These are phyloP conservation scores for Tachysurus fulvidraco DNA, from an alignment of 2,113 vertebrate species.

Conservation along the genomic window DNA sequence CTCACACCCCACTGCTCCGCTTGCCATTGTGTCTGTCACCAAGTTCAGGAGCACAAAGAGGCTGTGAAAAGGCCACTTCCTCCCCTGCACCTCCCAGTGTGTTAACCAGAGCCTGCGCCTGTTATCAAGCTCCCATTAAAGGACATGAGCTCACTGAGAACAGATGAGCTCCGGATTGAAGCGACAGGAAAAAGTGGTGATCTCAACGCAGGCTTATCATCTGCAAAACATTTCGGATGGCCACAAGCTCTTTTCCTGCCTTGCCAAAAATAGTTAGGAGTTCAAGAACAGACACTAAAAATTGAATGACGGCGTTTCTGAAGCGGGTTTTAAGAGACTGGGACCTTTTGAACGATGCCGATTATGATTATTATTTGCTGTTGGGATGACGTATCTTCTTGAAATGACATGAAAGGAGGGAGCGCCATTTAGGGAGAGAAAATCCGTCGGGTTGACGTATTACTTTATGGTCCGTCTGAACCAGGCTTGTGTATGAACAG, in stretches of 20 bases:
- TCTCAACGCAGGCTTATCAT: conserved; percentile 13
- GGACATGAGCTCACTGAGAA: conserved; percentile 36
- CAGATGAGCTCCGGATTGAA: background rate
- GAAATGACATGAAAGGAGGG: background rate
- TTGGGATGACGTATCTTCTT: background rate
- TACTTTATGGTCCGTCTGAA: background rate
- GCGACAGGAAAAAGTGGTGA: conserved; percentile 1
- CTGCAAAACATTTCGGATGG: conserved; percentile 16
- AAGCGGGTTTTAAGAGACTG: background rate
- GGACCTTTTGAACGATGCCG: background rate
- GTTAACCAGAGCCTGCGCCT: conserved; percentile 16
- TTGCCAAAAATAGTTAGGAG: background rate
- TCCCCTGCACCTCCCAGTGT: background rate
- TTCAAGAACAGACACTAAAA: background rate
- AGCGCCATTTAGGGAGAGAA: background rate
- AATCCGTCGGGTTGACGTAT: background rate
- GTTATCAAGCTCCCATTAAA: conserved; percentile 39
- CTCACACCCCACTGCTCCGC: background rate
- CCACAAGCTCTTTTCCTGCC: background rate
- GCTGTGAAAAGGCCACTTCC: conserved; percentile 34
- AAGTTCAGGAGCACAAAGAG: conserved; percentile 23
- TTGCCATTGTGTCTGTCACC: background rate
- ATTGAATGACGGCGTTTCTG: background rate
- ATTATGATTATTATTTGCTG: background rate
- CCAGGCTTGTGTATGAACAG: too few species aligned